A percentile compares a stretch with the other conserved stretches of the same genome.
These are phyloP conservation scores for Drosophila suzukii DNA, from an alignment of 1,140 invertebrate genomes.

Conservation along the genomic window DNA sequence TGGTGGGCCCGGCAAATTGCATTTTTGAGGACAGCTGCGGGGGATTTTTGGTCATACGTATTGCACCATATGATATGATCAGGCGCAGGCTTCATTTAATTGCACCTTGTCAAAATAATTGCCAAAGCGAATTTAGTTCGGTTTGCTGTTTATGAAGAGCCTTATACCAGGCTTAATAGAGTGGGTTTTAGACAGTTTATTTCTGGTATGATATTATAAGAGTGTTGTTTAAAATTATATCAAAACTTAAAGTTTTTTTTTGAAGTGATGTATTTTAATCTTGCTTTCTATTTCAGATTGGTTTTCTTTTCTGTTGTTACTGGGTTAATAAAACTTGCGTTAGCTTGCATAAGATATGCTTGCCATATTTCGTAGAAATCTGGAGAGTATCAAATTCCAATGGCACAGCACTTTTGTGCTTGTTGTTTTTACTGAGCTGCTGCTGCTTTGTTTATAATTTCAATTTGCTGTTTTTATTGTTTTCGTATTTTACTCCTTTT, in stretches of 20 bases:
- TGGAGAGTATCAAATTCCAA: conserved; percentile 23
- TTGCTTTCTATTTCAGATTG: neutral
- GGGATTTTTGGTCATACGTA: conserved; percentile 9
- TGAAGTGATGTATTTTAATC: too few species aligned
- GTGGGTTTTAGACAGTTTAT: too few species aligned
- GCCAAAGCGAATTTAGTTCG: conserved; percentile 27
- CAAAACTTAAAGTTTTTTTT: too few species aligned
- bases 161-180: neutral
- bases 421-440: conserved; percentile 3
- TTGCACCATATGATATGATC: neutral
- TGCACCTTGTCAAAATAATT: conserved; percentile 25
- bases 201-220: too few species aligned
- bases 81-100: conserved; percentile 18
- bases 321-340: neutral
- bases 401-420: conserved; percentile 11
- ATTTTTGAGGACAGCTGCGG: conserved; percentile 23
- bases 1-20: conserved; percentile 33
- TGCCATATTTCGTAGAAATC: neutral
- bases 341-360: neutral
- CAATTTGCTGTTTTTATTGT: conserved; percentile 56
- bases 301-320: neutral
- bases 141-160: conserved; percentile 5
- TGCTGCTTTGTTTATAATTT: conserved; percentile 66
- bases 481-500: conserved; percentile 59
- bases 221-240: too few species aligned